Conservation (phyloP, 2,113 vertebrate genomes). For the Grammomys dolichurus region DNA sequence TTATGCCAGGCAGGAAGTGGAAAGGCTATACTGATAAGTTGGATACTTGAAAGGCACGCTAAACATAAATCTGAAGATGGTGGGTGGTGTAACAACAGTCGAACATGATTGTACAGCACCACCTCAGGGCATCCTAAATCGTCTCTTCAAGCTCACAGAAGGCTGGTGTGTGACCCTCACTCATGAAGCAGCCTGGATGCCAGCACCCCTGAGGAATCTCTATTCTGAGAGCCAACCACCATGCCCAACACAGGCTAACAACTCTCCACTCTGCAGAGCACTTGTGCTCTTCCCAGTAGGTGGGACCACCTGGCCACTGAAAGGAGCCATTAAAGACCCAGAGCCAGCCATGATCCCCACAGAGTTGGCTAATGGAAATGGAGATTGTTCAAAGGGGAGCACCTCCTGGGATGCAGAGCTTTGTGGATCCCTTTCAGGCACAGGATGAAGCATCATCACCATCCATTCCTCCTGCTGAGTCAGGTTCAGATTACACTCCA, state of each 20-base stretch:
- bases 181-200: slow-evolving; percentile 35
- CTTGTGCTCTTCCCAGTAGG: slow-evolving; percentile 35
- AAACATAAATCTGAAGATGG: background rate
- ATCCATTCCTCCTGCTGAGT: background rate
- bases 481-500: background rate
- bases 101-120: background rate
- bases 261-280: background rate
- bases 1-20: background rate
- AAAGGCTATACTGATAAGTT: background rate
- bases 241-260: background rate
- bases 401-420: background rate
- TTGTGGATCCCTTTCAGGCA: background rate
- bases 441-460: background rate
- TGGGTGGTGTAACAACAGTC: background rate
- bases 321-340: slow-evolving; percentile 38
- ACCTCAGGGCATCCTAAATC: background rate
- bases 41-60: background rate
- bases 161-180: background rate
- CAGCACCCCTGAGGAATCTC: background rate
- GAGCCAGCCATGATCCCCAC: background rate
- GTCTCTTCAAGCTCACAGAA: background rate
- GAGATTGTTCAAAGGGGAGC: background rate
- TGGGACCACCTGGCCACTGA: slow-evolving; percentile 58
- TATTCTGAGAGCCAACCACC: slow-evolving; percentile 25
- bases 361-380: slow-evolving; percentile 36